A percentile compares a stretch with the other conserved stretches of the same genome.
Conservation (phyloP, 2,797 vertebrate genomes). For the Rhodeus uyekii region DNA sequence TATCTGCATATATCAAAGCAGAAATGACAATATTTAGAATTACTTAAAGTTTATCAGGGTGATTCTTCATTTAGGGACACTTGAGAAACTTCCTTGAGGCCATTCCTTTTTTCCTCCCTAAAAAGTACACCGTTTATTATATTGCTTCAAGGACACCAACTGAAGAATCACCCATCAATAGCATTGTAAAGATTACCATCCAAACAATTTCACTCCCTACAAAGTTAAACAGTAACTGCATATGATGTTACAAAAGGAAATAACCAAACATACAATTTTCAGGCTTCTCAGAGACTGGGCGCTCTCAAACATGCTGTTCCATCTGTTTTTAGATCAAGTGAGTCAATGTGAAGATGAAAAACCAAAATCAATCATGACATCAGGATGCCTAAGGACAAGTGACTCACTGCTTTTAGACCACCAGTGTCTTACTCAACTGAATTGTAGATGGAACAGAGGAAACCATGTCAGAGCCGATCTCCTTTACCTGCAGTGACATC, state of each 20-base stretch:
- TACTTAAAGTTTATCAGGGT: background rate
- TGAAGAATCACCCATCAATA: conserved; percentile 36
- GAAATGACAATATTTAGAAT: background rate
- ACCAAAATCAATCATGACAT: background rate
- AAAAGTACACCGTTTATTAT: background rate
- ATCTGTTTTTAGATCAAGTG: conserved; percentile 5
- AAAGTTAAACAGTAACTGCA: background rate
- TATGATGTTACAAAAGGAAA: background rate
- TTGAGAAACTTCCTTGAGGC: background rate
- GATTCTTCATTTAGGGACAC: conserved; percentile 30
- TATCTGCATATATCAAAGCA: background rate
- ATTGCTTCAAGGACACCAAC: background rate
- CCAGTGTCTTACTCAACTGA: background rate
- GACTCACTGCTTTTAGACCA: background rate
- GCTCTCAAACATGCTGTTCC: background rate
- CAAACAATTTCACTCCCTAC: background rate
- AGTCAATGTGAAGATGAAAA: background rate
- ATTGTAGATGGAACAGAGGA: background rate
- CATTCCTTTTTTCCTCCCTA: background rate
- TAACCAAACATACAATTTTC: background rate
- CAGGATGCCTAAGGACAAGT: background rate
- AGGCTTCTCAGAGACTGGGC: conserved; percentile 17
- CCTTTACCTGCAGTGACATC: background rate
- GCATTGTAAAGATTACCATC: background rate
- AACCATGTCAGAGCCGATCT: background rate